These are phyloP conservation scores for Ardeotis arabs DNA, from an alignment of 2,113 vertebrate genomes.

Conservation along the genomic window DNA sequence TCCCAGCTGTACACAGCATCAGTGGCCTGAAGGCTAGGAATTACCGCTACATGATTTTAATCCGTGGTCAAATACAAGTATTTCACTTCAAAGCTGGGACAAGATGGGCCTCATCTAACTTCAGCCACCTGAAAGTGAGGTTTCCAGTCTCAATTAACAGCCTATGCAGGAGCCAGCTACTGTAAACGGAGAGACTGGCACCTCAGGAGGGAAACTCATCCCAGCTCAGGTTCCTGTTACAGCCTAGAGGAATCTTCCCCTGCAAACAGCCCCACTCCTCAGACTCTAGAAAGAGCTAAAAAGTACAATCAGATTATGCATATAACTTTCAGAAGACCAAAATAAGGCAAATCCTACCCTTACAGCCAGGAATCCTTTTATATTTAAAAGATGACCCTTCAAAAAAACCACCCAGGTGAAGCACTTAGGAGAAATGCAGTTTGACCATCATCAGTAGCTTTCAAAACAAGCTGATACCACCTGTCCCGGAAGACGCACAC, in stretches of 20 bases:
- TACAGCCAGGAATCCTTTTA: not conserved
- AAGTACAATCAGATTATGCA: not conserved
- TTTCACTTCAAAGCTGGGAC: not conserved
- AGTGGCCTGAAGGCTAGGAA: not conserved
- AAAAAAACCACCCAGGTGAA: not conserved
- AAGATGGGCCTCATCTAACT: not conserved
- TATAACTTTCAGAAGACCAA: not conserved
- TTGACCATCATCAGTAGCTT: not conserved
- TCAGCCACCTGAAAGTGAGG: too few relatives aligned
- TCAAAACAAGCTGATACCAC: not conserved
- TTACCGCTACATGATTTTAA: not conserved
- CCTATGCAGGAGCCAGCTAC: not conserved
- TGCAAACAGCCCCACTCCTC: not conserved
- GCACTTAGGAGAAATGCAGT: not conserved
- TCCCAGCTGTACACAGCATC: not conserved
- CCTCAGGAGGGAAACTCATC: not conserved
- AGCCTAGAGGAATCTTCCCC: not conserved
- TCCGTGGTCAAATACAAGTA: not conserved
- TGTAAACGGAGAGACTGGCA: not conserved
- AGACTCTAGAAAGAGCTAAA: not conserved
- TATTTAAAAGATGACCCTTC: not conserved
- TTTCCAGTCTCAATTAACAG: not conserved
- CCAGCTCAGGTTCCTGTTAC: not conserved
- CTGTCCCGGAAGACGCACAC: not conserved
- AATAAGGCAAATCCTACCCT: not conserved